These are phyloP conservation scores for Thunnus albacares DNA, from an alignment of 2,797 vertebrate genomes.

Conservation along the genomic window DNA sequence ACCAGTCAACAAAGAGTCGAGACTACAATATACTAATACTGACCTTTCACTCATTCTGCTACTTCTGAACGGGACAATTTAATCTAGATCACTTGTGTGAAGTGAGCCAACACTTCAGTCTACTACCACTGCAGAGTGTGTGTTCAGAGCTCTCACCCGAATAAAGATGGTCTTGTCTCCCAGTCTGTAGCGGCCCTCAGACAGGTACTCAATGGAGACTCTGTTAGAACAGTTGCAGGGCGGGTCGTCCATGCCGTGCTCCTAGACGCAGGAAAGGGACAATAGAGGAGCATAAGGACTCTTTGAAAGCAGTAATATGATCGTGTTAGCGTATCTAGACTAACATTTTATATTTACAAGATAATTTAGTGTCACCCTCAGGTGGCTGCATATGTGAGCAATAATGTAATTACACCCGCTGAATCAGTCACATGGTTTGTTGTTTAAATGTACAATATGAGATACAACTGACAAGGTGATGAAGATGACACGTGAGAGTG, in stretches of 20 bases:
- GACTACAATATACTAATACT: too few species aligned
- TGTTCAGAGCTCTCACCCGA: slow-evolving; percentile 85
- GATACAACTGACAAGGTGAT: not conserved
- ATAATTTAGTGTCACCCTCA: not conserved
- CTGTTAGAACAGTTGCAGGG: slow-evolving; percentile 96
- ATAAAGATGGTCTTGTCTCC: slow-evolving; percentile 99
- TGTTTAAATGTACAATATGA: not conserved
- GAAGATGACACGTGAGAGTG: not conserved
- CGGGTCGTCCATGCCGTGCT: slow-evolving; percentile 92
- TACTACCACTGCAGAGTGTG: not conserved
- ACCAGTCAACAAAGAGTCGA: too few species aligned
- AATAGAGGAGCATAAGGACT: not conserved
- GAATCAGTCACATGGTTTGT: slow-evolving; percentile 6
- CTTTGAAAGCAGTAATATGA: not conserved
- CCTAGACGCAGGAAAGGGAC: slow-evolving; percentile 77
- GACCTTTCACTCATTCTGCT: not conserved
- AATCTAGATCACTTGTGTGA: not conserved
- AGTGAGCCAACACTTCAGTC: not conserved
- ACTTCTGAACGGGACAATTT: not conserved
- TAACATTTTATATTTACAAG: not conserved
- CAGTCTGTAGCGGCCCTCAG: slow-evolving; percentile 96
- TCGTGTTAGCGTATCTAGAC: not conserved
- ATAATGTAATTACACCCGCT: slow-evolving; percentile 1
- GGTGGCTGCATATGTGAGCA: not conserved
- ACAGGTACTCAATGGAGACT: slow-evolving; percentile 98